Evolutionary conservation across 2,888 invertebrate genomes (phyloP).

Genomic region (Drosophila ustulata): DNA sequence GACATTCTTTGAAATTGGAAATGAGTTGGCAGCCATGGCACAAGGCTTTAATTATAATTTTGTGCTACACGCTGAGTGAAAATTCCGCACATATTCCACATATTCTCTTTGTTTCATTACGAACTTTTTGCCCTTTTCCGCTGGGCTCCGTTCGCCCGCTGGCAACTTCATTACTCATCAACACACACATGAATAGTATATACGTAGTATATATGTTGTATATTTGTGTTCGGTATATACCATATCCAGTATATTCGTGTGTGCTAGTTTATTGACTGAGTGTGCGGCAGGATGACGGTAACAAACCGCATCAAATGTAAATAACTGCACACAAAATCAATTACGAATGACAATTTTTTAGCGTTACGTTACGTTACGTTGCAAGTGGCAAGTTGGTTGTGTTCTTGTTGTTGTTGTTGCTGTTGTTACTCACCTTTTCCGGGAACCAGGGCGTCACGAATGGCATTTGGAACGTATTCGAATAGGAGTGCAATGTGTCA

Average conservation of each 20-base stretch:
- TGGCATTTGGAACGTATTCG: conserved; percentile 97
- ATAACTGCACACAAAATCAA: conserved; percentile 69
- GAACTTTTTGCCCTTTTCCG: conserved; percentile 45
- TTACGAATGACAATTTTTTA: conserved; percentile 61
- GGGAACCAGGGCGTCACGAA: conserved; percentile 98
- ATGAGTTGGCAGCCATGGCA: conserved; percentile 10
- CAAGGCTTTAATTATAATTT: conserved; percentile 59
- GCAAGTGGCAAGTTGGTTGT: background rate
- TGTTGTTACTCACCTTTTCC: conserved; percentile 89
- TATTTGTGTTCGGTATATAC: background rate
- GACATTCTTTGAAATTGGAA: conserved; percentile 28
- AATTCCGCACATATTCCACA: conserved; percentile 51
- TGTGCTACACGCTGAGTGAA: conserved; percentile 28
- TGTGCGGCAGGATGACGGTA: conserved; percentile 25
- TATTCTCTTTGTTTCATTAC: conserved; percentile 63
- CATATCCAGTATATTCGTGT: conserved; percentile 8
- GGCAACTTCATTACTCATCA: conserved; percentile 62
- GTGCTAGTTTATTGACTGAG: conserved; percentile 58
- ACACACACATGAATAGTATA: conserved; percentile 12
- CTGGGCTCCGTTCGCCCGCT: conserved; percentile 24
- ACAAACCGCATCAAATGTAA: conserved; percentile 73
- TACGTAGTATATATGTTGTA: background rate
- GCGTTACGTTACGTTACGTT: background rate
- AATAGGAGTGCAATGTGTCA: conserved; percentile 96
- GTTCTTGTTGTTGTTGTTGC: background rate